phyloP scores from a whole-genome alignment of 2,888 invertebrate species.

The Scaptomyza tumidula region DNA sequence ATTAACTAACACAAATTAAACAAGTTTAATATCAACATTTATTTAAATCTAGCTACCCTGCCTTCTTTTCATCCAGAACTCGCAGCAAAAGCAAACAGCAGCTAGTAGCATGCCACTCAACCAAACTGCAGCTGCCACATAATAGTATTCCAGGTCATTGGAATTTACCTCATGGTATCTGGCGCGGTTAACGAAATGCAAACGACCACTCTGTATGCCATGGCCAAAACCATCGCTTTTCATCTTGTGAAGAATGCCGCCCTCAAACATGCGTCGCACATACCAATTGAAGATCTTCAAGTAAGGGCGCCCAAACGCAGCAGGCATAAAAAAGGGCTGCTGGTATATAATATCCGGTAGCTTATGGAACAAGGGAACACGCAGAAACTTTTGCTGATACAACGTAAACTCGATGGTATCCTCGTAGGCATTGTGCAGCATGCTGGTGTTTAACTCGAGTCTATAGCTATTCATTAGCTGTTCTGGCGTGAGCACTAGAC shows the following conservation, averaged over 20 bases:
- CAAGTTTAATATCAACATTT: neutral
- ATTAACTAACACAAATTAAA: neutral
- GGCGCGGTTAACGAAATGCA: slow-evolving; percentile 46
- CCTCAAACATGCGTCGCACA: slow-evolving; percentile 58
- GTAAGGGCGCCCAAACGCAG: slow-evolving; percentile 66
- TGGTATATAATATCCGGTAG: slow-evolving; percentile 54
- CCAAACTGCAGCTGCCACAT: slow-evolving; percentile 43
- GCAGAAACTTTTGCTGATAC: slow-evolving; percentile 68
- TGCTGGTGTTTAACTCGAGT: slow-evolving; percentile 51
- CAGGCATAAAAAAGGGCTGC: slow-evolving; percentile 62
- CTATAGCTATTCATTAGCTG: slow-evolving; percentile 38
- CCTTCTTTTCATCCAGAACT: slow-evolving; percentile 18
- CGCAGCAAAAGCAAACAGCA: slow-evolving; percentile 32
- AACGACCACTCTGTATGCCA: slow-evolving; percentile 59
- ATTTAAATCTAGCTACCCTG: neutral
- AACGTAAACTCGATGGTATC: slow-evolving; percentile 64
- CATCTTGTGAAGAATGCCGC: slow-evolving; percentile 65
- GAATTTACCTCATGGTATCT: slow-evolving; percentile 52
- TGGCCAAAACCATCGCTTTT: slow-evolving; percentile 56
- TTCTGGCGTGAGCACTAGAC: slow-evolving; percentile 37
- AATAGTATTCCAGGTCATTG: slow-evolving; percentile 62
- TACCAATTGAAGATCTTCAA: slow-evolving; percentile 63
- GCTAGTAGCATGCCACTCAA: slow-evolving; percentile 46
- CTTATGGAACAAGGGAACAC: slow-evolving; percentile 54
- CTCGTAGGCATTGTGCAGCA: slow-evolving; percentile 51